These are phyloP conservation scores for Orius laevigatus DNA, from an alignment of 1,140 invertebrate genomes.

Conservation along the genomic window DNA sequence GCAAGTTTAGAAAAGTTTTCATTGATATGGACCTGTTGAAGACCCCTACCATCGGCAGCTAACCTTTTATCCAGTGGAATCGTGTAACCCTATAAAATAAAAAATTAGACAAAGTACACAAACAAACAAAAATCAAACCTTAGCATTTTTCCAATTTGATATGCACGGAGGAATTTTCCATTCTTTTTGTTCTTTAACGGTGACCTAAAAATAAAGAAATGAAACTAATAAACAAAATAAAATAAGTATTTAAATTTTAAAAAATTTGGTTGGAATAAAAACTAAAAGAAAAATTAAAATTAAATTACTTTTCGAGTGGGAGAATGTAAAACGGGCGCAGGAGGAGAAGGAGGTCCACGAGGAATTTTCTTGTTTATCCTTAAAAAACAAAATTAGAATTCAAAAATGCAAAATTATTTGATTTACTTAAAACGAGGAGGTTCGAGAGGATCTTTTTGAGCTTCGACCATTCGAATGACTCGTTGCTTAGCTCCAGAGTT, in stretches of 20 bases:
- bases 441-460: constrained; percentile 94
- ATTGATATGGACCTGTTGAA: constrained; percentile 95
- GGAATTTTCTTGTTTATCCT: constrained; percentile 92
- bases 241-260: neutral
- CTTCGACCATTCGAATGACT: constrained; percentile 92
- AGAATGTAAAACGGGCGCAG: constrained; percentile 92
- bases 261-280: neutral
- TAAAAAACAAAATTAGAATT: constrained; percentile 19
- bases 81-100: constrained; percentile 63
- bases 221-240: constrained; percentile 5
- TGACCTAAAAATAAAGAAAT: constrained; percentile 34
- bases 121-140: constrained; percentile 34
- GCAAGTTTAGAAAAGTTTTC: constrained; percentile 98
- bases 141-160: constrained; percentile 99
- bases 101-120: neutral
- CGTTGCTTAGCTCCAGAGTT: constrained; percentile 96
- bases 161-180: constrained; percentile 99
- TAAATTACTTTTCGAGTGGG: constrained; percentile 69
- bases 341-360: constrained; percentile 91
- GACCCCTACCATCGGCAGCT: constrained; percentile 91
- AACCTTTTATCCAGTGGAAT: constrained; percentile 96
- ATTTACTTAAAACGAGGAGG: constrained; percentile 82
- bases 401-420: constrained; percentile 3
- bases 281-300: constrained; percentile 8
- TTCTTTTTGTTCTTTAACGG: constrained; percentile 96